phyloP scores from a whole-genome alignment of 2,797 vertebrate species.

The Coregonus suidteri region DNA sequence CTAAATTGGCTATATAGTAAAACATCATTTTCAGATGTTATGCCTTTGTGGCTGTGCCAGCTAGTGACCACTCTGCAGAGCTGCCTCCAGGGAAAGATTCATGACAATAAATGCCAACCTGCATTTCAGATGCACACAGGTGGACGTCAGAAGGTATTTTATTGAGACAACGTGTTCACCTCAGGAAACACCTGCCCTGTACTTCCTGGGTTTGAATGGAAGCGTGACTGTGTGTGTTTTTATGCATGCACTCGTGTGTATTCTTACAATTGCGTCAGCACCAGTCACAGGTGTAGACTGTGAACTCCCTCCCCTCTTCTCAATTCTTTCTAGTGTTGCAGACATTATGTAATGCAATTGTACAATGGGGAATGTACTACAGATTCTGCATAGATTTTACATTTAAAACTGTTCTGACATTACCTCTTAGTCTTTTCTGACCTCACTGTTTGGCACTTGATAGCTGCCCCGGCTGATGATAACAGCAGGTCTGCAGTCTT shows the following conservation, averaged over 20 bases:
- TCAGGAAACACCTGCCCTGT: constrained; percentile 67
- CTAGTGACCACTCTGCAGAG: no score
- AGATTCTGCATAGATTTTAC: neutral
- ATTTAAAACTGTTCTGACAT: neutral
- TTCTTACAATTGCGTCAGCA: neutral
- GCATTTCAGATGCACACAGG: neutral
- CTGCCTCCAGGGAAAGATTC: no score
- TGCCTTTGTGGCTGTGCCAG: no score
- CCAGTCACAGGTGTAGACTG: neutral
- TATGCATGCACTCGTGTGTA: constrained; percentile 6
- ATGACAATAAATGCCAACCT: no score
- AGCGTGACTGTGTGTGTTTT: neutral
- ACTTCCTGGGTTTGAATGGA: constrained; percentile 38
- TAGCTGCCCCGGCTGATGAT: neutral
- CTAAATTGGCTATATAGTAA: no score
- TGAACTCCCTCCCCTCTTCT: neutral
- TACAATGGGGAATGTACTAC: neutral
- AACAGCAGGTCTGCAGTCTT: neutral
- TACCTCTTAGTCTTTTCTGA: neutral
- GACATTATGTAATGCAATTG: neutral
- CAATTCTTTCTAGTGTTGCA: neutral
- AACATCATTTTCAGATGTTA: no score
- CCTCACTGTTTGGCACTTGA: neutral
- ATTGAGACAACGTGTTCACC: constrained; percentile 18
- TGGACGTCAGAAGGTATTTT: neutral